These are phyloP conservation scores for Meteorus cinctellus DNA, from an alignment of 2,888 invertebrate genomes.

Conservation along the genomic window DNA sequence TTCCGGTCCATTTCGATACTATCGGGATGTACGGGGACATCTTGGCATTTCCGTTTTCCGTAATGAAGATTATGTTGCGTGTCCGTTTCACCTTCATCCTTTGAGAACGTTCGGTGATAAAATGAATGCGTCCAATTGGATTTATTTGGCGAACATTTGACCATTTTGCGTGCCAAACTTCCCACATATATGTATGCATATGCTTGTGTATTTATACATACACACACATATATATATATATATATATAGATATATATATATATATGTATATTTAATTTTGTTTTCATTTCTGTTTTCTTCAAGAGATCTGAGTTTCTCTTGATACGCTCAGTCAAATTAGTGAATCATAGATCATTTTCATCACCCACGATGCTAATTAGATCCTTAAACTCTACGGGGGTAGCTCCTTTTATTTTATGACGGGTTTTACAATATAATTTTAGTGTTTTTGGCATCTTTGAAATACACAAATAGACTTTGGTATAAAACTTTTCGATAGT, in stretches of 20 bases:
- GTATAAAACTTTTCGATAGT: constrained; percentile 75
- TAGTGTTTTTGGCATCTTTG: constrained; percentile 78
- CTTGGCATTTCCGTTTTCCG: background rate
- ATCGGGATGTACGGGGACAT: background rate
- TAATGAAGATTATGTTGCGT: background rate
- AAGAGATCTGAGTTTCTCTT: background rate
- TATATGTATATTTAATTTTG: background rate
- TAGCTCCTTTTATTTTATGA: constrained; percentile 55
- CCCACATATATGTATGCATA: constrained; percentile 3
- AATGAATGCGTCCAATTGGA: background rate
- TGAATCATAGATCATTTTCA: background rate
- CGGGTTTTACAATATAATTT: constrained; percentile 64
- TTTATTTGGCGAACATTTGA: background rate
- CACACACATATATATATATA: no score
- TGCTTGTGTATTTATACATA: background rate
- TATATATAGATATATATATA: no score
- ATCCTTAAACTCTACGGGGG: constrained; percentile 5
- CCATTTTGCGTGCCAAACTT: background rate
- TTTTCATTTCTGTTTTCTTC: background rate
- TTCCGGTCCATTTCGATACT: background rate
- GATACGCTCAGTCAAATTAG: constrained; percentile 12
- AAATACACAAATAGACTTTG: constrained; percentile 81
- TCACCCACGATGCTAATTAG: background rate
- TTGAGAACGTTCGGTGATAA: background rate
- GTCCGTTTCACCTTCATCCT: background rate